Percentiles rank a stretch among this genome's conserved stretches.
Evolutionary conservation across 2,113 vertebrate species (phyloP).

Genomic region (Andinoacara biseriatus): DNA sequence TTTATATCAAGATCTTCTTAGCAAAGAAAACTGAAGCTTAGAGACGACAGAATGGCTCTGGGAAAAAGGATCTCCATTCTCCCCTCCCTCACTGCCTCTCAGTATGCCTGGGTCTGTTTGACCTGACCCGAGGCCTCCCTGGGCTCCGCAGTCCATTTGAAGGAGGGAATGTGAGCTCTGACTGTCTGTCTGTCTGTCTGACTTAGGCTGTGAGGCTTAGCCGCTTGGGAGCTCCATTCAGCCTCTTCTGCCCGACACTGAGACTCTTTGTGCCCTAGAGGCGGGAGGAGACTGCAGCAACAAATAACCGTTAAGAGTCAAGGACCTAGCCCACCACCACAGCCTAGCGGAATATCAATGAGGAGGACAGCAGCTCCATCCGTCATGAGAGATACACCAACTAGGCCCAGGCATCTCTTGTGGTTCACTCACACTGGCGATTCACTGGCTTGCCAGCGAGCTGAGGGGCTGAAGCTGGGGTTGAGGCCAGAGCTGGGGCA

Average conservation of each 20-base stretch:
- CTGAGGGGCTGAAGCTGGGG: slow-evolving; percentile 35
- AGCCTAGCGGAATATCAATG: slow-evolving; percentile 75
- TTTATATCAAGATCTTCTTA: slow-evolving; percentile 44
- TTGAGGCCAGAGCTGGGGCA: slow-evolving; percentile 34
- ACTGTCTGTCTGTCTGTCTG: slow-evolving; percentile 64
- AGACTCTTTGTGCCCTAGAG: slow-evolving; percentile 75
- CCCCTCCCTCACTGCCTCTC: slow-evolving; percentile 46
- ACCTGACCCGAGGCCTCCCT: slow-evolving; percentile 64
- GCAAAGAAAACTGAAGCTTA: slow-evolving; percentile 18
- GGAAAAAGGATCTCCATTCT: slow-evolving; percentile 47
- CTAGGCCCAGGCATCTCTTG: slow-evolving; percentile 30
- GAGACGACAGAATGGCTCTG: slow-evolving; percentile 2
- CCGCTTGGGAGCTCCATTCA: slow-evolving; percentile 78
- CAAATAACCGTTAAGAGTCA: slow-evolving; percentile 79
- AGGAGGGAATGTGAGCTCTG: slow-evolving; percentile 72
- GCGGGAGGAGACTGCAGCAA: slow-evolving; percentile 72
- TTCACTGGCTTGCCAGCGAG: slow-evolving; percentile 23
- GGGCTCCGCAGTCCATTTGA: slow-evolving; percentile 61
- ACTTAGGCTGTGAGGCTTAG: slow-evolving; percentile 53
- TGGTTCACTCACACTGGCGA: slow-evolving; percentile 32
- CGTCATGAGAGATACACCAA: slow-evolving; percentile 45
- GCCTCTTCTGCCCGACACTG: slow-evolving; percentile 74
- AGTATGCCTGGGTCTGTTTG: slow-evolving; percentile 39
- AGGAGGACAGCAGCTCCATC: slow-evolving; percentile 59
- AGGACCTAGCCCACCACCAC: slow-evolving; percentile 36